These are phyloP conservation scores for Leistus spinibarbis DNA, from an alignment of 2,888 invertebrate genomes.

Conservation along the genomic window DNA sequence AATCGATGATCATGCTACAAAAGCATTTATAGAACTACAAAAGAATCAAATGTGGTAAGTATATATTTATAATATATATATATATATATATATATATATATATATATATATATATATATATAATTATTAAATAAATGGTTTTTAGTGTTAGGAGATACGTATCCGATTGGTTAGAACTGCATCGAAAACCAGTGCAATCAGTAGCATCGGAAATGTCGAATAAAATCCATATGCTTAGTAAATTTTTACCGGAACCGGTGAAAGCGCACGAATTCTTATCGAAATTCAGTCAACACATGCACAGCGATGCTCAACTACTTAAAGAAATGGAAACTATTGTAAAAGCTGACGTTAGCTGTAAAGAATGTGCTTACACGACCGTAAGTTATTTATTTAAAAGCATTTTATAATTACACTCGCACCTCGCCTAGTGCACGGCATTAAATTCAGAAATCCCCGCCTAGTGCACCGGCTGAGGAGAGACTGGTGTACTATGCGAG, in stretches of 20 bases:
- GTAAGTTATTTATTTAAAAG: conserved; percentile 57
- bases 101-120: background rate
- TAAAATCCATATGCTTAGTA: conserved; percentile 65
- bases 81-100: background rate
- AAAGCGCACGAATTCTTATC: conserved; percentile 88
- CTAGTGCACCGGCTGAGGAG: too few species aligned
- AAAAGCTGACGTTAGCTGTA: conserved; percentile 89
- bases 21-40: conserved; percentile 90
- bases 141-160: conserved; percentile 78
- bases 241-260: conserved; percentile 89
- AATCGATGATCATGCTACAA: conserved; percentile 93
- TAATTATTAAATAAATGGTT: background rate
- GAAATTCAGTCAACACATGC: conserved; percentile 81
- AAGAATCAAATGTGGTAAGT: conserved; percentile 81
- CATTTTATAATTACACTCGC: background rate
- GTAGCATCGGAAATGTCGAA: conserved; percentile 65
- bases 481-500: too few species aligned
- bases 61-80: conserved; percentile 1
- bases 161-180: conserved; percentile 85
- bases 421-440: too few species aligned
- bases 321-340: conserved; percentile 87
- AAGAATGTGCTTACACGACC: conserved; percentile 91
- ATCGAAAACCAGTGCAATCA: conserved; percentile 77
- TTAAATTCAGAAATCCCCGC: too few species aligned
- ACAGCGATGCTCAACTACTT: conserved; percentile 71